Evolutionary conservation across 1,140 invertebrate species (phyloP), one percentile per base, ranked within the genome.

Genomic region (Tetranychus urticae): DNA sequence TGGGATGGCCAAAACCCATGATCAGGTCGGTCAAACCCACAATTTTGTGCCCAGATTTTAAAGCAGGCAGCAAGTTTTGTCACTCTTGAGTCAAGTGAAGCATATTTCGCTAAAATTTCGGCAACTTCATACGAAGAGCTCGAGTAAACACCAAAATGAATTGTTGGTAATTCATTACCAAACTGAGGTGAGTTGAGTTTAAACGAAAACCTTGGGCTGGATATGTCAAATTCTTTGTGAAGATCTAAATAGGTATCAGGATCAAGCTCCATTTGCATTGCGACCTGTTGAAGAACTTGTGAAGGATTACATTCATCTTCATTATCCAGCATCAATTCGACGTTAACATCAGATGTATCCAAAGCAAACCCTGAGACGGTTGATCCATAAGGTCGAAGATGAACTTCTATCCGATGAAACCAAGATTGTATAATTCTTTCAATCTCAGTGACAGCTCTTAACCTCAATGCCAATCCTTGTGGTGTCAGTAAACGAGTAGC

Each of bases 291-390:
- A 14, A 50, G 23, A 33, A 33, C 7, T 2, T 54, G 23, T 47
- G 42, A 14, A 42, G 31, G 5, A 34, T 58, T 8, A 50, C 36
- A 23, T 34, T n/a, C 23, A 7, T 63, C 60, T 37, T 61, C 54
- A 31, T 34, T 3, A 6, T 7, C 13, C 34, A 59, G 36, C 34
- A 45, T 42, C 1, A 65, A 14, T 47, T 58, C 47, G 42, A 80
- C 75, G 66, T 81, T 79, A 23, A 81, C 67, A 69, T 81, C 79
- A 65, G 77, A 78, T 34, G 71, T 65, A 42, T 69, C 67, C 62
- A 79, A 74, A 4, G 77, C 79, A 73, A 80, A 80, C 5, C 79
- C 79, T 73, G 79, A 80, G 61, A 70, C 71, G 1, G 78, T 78
- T 3, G 79, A 81, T 2, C 79, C 79, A 34, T 60, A 60, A 7